Conservation (phyloP, 2,797 vertebrate genomes). For the Gambelia wislizenii region DNA sequence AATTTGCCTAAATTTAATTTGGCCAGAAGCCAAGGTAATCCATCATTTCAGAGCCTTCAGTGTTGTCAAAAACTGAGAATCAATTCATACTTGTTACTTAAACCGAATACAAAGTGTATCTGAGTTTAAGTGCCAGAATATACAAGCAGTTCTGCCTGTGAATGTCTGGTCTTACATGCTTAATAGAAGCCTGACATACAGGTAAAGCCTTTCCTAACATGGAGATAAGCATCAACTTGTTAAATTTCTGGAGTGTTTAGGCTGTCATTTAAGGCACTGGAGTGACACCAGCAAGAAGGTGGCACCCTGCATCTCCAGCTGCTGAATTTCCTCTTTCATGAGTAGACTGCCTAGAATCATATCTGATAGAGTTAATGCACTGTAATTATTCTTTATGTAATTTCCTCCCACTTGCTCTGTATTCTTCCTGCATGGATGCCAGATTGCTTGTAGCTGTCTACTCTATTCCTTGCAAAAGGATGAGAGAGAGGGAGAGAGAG, state of each 20-base stretch:
- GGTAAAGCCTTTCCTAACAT: background rate
- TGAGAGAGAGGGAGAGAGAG: background rate
- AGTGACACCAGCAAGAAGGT: background rate
- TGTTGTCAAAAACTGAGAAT: background rate
- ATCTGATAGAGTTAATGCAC: conserved; percentile 8
- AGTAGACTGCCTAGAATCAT: conserved; percentile 18
- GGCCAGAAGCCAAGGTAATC: background rate
- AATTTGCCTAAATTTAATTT: background rate
- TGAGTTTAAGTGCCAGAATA: background rate
- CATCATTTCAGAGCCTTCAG: background rate
- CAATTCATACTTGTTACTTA: background rate
- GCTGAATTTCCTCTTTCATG: conserved; percentile 1
- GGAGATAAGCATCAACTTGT: background rate
- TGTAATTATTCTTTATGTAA: conserved; percentile 32
- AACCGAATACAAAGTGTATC: background rate
- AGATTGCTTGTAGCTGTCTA: background rate
- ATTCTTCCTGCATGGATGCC: conserved; percentile 10
- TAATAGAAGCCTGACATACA: background rate
- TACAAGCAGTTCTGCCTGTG: background rate
- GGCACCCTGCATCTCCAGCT: background rate
- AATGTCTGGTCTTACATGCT: background rate
- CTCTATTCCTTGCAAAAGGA: background rate
- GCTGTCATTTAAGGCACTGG: background rate
- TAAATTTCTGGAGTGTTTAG: background rate
- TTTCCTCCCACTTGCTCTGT: conserved; percentile 25